Evolutionary conservation across 2,888 invertebrate species (phyloP).

Genomic region (Limnephilus marmoratus): DNA sequence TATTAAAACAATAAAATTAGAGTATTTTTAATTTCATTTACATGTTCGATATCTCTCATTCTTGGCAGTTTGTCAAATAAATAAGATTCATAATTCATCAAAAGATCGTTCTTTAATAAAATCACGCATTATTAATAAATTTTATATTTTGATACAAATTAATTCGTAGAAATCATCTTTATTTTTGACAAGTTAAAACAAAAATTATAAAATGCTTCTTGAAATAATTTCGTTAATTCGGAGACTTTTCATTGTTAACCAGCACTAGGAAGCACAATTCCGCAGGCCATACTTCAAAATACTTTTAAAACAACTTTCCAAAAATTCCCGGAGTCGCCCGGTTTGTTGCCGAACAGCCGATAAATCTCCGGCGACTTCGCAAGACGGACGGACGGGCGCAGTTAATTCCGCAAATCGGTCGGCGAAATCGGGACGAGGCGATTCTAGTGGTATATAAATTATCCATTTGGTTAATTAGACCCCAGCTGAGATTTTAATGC

Average conservation of each 20-base stretch:
- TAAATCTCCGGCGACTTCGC: conserved; percentile 7
- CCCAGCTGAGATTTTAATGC: conserved; percentile 40
- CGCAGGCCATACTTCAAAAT: neutral
- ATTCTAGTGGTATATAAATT: conserved; percentile 30
- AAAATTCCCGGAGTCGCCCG: neutral
- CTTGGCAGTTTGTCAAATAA: no score
- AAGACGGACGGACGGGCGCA: conserved; percentile 3
- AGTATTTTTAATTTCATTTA: no score
- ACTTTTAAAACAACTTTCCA: neutral
- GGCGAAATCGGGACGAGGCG: conserved; percentile 6
- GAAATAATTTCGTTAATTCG: neutral
- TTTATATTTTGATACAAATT: no score
- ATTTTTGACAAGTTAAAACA: neutral
- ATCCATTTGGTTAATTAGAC: conserved; percentile 36
- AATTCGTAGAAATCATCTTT: neutral
- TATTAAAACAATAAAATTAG: no score
- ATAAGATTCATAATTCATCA: no score
- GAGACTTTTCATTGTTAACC: neutral
- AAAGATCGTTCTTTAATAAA: no score
- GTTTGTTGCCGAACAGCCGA: neutral
- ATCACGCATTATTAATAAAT: no score
- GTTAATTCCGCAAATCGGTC: conserved; percentile 40
- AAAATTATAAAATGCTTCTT: neutral
- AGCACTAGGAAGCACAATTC: neutral
- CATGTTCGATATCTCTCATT: no score